Conservation (phyloP, 1,140 invertebrate species). For the Macrocentrus cingulum region DNA sequence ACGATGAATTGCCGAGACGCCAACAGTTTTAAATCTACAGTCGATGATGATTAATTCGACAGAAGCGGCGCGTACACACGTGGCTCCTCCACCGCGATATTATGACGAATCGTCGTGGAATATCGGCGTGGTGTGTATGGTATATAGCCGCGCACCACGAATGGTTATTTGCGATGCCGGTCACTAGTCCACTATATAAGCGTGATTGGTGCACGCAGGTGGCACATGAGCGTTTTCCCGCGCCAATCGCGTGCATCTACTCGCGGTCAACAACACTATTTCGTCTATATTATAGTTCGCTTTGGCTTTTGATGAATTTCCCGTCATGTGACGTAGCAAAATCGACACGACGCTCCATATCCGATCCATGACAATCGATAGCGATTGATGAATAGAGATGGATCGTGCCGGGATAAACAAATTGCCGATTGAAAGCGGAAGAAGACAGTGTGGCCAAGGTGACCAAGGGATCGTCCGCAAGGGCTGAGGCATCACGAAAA, state of each 20-base stretch:
- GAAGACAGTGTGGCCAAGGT: neutral
- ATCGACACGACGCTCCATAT: too few species aligned
- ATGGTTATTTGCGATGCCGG: conserved; percentile 40
- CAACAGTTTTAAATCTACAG: neutral
- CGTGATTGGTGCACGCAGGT: neutral
- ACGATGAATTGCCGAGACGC: conserved; percentile 1
- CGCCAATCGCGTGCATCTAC: neutral
- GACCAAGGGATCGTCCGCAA: conserved; percentile 13
- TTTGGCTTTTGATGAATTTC: too few species aligned
- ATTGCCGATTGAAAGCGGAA: neutral
- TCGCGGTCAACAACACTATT: too few species aligned
- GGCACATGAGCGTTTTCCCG: neutral
- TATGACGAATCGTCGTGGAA: conserved; percentile 43
- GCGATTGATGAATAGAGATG: too few species aligned
- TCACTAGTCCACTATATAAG: neutral
- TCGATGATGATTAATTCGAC: neutral
- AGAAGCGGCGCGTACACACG: neutral
- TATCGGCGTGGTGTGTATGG: conserved; percentile 34
- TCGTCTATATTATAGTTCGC: too few species aligned
- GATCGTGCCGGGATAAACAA: too few species aligned
- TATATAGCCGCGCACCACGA: too few species aligned
- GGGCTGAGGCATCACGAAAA: conserved; percentile 44
- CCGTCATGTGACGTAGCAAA: too few species aligned
- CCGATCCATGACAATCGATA: too few species aligned
- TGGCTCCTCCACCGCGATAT: conserved; percentile 33